These are phyloP conservation scores for Sympetrum striolatum DNA, from an alignment of 2,888 invertebrate genomes.

Conservation along the genomic window DNA sequence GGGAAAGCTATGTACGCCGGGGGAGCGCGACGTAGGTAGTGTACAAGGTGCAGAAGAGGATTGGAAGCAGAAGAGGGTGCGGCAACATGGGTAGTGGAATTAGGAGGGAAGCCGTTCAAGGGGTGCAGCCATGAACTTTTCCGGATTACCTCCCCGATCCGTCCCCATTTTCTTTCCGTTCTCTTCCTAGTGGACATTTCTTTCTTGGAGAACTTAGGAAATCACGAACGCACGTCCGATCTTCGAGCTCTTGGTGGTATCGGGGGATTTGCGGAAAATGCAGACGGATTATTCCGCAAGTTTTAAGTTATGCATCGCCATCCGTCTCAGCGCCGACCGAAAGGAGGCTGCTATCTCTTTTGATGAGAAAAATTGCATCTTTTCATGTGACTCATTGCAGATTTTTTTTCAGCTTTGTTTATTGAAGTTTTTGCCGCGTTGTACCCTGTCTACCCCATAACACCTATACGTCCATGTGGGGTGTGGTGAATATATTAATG, in stretches of 20 bases:
- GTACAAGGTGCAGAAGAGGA: not conserved
- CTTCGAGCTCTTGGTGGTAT: not conserved
- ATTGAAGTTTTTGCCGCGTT: too few relatives aligned
- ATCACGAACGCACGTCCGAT: not conserved
- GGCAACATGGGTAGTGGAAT: not conserved
- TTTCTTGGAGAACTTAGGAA: not conserved
- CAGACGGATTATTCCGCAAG: too few relatives aligned
- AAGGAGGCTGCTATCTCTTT: too few relatives aligned
- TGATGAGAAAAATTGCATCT: too few relatives aligned
- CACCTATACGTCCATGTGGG: too few relatives aligned
- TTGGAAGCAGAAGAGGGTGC: not conserved
- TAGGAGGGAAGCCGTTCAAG: slow-evolving; percentile 18
- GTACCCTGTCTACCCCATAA: too few relatives aligned
- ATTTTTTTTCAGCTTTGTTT: too few relatives aligned
- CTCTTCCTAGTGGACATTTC: not conserved
- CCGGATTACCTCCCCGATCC: not conserved
- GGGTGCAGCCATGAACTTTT: slow-evolving; percentile 28
- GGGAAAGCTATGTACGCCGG: not conserved
- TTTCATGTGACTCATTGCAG: too few relatives aligned
- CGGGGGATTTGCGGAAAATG: too few relatives aligned
- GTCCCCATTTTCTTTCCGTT: not conserved
- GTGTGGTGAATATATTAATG: too few relatives aligned
- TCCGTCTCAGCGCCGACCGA: too few relatives aligned
- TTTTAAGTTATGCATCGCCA: too few relatives aligned
- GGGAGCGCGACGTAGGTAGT: not conserved